Conservation (phyloP, 2,113 vertebrate species). For the Cettia cetti region DNA sequence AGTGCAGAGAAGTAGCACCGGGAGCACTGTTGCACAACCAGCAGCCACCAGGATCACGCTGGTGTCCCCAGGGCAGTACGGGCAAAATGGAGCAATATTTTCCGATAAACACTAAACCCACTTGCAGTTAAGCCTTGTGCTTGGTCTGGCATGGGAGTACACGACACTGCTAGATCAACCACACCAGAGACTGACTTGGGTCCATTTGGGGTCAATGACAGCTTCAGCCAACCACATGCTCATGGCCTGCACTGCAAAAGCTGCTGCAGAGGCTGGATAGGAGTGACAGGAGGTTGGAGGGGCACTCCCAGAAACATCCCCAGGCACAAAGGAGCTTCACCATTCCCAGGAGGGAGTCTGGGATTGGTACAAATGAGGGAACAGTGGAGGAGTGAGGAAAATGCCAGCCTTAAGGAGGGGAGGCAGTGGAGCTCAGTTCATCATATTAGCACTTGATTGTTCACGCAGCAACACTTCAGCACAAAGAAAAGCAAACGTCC, state of each 20-base stretch:
- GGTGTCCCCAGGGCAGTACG: background rate
- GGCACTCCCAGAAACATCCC: background rate
- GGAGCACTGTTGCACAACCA: background rate
- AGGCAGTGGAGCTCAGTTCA: background rate
- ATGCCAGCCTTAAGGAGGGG: background rate
- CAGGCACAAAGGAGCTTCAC: background rate
- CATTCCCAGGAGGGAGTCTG: background rate
- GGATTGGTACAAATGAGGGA: background rate
- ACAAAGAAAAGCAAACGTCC: background rate
- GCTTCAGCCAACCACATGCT: rapidly evolving
- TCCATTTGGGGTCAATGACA: background rate
- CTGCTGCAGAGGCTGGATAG: background rate
- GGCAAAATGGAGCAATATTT: background rate
- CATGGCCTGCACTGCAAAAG: background rate
- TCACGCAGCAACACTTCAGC: background rate
- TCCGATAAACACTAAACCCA: background rate
- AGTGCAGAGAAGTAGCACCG: background rate
- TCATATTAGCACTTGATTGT: background rate
- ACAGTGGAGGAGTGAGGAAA: background rate
- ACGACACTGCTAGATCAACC: background rate
- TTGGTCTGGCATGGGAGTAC: background rate
- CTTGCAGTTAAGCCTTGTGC: background rate
- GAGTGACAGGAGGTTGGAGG: background rate
- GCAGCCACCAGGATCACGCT: background rate
- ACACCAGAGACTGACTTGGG: background rate